These are phyloP conservation scores for Nephrotoma flavescens DNA, from an alignment of 2,888 invertebrate genomes.

Conservation along the genomic window DNA sequence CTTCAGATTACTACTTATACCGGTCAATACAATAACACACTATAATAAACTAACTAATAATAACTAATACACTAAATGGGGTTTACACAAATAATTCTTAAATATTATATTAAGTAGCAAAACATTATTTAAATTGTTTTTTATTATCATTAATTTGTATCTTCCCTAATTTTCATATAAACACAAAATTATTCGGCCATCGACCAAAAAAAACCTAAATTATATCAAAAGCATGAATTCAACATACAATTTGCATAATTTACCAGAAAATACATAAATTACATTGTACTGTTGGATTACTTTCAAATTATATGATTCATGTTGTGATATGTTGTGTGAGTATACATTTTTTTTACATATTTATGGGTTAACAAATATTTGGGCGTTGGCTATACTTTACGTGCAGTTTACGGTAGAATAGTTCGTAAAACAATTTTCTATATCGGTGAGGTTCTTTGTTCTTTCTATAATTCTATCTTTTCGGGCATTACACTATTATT, in stretches of 20 bases:
- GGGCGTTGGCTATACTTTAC: not conserved
- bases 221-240: not conserved
- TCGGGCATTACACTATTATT: not conserved
- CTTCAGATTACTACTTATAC: no score
- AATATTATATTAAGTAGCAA: not conserved
- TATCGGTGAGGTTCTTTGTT: not conserved
- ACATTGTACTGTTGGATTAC: not conserved
- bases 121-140: not conserved
- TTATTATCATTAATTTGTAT: not conserved
- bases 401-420: not conserved
- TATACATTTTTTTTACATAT: not conserved
- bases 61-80: not conserved
- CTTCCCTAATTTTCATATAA: not conserved
- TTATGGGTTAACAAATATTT: not conserved
- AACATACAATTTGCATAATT: constrained; percentile 8
- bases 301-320: not conserved
- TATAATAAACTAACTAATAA: not conserved
- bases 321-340: not conserved
- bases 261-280: constrained; percentile 6
- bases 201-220: not conserved
- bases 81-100: not conserved
- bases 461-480: not conserved
- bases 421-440: no score
- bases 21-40: no score
- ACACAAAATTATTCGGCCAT: not conserved